Evolutionary conservation across 64 coral and sea anemone species (phyloP).

Genomic region (Montipora efflorescens): DNA sequence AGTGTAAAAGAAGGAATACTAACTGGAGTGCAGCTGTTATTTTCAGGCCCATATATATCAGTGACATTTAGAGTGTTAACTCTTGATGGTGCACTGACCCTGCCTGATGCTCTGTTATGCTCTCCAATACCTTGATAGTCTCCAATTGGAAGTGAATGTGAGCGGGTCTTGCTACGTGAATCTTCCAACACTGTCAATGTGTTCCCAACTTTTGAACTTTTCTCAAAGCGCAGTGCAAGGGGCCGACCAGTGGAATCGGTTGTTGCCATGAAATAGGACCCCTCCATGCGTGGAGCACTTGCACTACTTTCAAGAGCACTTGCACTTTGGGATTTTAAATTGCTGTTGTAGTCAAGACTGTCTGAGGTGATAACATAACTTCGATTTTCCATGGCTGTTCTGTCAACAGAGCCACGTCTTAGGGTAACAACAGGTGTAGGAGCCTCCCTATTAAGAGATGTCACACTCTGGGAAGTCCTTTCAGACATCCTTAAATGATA

Average conservation of each 20-base stretch:
- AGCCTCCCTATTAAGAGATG: neutral
- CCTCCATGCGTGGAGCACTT: conserved; percentile 18
- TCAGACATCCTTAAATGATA: conserved; percentile 40
- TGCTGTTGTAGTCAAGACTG: conserved; percentile 62
- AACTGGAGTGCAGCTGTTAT: neutral
- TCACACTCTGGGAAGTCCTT: neutral
- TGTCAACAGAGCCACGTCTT: conserved; percentile 77
- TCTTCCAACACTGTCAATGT: conserved; percentile 74
- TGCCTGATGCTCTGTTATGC: neutral
- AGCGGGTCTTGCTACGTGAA: conserved; percentile 56
- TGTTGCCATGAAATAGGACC: conserved; percentile 89
- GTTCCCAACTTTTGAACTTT: conserved; percentile 76
- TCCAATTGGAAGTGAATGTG: conserved; percentile 71
- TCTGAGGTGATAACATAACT: conserved; percentile 79
- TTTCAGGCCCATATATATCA: neutral
- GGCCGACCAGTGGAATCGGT: conserved; percentile 87
- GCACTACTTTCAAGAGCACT: conserved; percentile 8
- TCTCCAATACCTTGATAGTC: conserved; percentile 62
- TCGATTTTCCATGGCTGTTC: conserved; percentile 80
- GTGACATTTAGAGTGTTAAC: neutral
- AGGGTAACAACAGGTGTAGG: conserved; percentile 53
- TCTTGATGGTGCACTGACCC: conserved; percentile 26
- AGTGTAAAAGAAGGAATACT: conserved; percentile 73
- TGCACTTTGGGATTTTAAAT: conserved; percentile 51
- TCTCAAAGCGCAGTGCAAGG: conserved; percentile 82